Evolutionary conservation across 2,113 vertebrate genomes (phyloP).

Genomic region (Oceanites oceanicus): DNA sequence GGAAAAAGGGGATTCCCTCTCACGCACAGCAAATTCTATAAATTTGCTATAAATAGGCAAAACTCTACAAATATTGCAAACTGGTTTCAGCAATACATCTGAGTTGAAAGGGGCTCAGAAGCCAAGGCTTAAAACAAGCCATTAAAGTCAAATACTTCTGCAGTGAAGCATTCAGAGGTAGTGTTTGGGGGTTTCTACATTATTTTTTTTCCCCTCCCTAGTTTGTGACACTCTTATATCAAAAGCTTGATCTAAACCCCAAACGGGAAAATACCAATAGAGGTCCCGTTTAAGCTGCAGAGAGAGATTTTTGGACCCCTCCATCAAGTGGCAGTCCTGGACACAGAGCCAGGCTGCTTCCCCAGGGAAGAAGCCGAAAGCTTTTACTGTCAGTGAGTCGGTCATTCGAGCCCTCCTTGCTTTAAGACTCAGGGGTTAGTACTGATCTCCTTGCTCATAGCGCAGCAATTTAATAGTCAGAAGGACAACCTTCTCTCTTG

Average conservation of each 20-base stretch:
- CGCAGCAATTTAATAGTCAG: neutral
- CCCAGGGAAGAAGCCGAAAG: neutral
- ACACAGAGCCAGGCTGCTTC: neutral
- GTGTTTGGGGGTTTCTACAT: neutral
- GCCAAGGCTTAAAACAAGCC: neutral
- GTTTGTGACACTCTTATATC: neutral
- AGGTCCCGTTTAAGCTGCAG: neutral
- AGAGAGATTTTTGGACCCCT: neutral
- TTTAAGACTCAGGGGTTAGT: neutral
- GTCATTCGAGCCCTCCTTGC: neutral
- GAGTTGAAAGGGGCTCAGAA: neutral
- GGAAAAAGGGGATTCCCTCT: neutral
- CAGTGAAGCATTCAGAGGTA: neutral
- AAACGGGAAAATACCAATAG: neutral
- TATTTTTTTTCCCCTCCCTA: neutral
- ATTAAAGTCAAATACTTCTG: neutral
- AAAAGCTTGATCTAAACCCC: neutral
- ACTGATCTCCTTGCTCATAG: neutral
- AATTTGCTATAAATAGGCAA: neutral
- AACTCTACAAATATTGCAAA: neutral
- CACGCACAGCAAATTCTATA: neutral
- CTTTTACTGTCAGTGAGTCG: neutral
- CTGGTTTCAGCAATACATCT: neutral
- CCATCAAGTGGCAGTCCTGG: neutral
- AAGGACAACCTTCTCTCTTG: neutral